phyloP scores from a whole-genome alignment of 1,140 invertebrate genomes.

The Habropoda laboriosa region DNA sequence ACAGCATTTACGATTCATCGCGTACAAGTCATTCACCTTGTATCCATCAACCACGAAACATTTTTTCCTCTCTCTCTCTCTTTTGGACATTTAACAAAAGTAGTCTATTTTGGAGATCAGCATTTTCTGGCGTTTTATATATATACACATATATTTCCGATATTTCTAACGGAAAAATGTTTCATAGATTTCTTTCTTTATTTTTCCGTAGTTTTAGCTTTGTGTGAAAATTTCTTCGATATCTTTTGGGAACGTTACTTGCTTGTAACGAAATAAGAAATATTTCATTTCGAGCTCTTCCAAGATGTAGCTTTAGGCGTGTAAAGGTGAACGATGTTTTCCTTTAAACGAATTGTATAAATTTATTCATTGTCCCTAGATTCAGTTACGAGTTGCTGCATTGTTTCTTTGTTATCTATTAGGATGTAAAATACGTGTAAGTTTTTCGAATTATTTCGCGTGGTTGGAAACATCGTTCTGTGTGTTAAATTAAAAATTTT shows the following conservation, averaged over 20 bases:
- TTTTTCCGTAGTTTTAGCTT: not conserved
- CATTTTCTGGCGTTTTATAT: not conserved
- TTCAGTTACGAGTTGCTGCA: not conserved
- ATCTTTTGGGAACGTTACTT: not conserved
- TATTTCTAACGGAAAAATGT: not conserved
- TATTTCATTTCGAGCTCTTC: not conserved
- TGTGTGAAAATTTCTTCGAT: not conserved
- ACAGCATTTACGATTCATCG: constrained; percentile 12
- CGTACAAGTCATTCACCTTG: not conserved
- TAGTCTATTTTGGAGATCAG: not conserved
- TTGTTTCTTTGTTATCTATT: not conserved
- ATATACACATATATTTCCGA: not conserved
- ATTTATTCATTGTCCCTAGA: not conserved
- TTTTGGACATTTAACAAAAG: not conserved
- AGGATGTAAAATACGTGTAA: not conserved
- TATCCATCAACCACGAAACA: not conserved
- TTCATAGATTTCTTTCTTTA: not conserved
- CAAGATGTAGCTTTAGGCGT: not conserved
- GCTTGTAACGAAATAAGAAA: not conserved
- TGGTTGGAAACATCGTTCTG: not conserved
- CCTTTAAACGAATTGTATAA: not conserved
- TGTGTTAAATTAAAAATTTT: not conserved
- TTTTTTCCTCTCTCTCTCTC: not conserved
- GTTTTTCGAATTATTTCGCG: not conserved
- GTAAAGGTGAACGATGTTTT: not conserved